These are phyloP conservation scores for Hydropotes inermis DNA, from an alignment of 2,113 vertebrate species.

Conservation along the genomic window DNA sequence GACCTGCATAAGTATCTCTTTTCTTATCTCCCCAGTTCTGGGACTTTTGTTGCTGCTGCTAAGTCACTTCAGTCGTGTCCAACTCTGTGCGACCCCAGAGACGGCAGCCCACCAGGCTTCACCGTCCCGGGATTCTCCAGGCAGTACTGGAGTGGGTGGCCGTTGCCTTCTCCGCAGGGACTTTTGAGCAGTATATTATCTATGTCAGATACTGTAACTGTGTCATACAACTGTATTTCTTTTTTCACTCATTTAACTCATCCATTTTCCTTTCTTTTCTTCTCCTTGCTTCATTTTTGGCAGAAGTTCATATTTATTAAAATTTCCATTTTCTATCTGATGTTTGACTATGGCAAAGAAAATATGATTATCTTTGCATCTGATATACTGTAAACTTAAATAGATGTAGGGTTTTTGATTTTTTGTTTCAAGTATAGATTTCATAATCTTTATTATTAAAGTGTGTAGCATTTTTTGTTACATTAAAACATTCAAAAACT, in stretches of 20 bases:
- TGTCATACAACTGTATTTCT: neutral
- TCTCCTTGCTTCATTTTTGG: neutral
- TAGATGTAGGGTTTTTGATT: neutral
- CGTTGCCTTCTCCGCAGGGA: neutral
- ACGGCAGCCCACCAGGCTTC: too few relatives aligned
- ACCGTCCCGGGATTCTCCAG: too few relatives aligned
- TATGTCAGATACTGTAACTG: neutral
- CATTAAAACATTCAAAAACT: neutral
- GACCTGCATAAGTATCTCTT: neutral
- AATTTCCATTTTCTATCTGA: neutral
- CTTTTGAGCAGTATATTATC: neutral
- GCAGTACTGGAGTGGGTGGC: too few relatives aligned
- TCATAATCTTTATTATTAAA: neutral
- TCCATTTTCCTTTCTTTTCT: neutral
- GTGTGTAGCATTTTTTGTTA: neutral
- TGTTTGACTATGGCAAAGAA: neutral
- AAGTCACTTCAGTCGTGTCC: too few relatives aligned
- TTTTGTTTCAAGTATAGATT: neutral
- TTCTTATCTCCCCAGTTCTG: neutral
- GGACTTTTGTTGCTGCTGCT: neutral
- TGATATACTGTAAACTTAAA: neutral
- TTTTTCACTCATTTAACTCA: neutral
- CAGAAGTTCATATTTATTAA: neutral
- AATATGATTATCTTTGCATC: neutral
- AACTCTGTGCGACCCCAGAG: too few relatives aligned